Base-by-base conservation (phyloP, 2,113 vertebrate genomes). In the Acanthochromis polyacanthus region DNA sequence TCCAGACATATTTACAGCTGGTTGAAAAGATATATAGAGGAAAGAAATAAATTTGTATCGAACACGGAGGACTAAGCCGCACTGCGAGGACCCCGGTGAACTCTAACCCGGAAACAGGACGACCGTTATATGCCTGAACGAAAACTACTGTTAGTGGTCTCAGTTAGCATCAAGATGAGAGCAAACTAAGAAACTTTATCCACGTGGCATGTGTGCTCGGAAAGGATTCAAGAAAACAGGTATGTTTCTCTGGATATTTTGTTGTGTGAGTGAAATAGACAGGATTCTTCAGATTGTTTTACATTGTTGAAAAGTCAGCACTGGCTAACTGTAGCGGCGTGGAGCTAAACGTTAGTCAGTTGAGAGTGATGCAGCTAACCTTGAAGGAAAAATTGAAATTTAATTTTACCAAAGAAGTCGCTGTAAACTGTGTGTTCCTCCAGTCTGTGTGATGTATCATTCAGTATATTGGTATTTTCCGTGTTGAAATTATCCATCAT, bases 1-100 rank as follows among this genome's bases (percentile, higher is more conserved):
- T 46, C 95, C 94, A 62, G 95, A 95, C 95, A 96, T 96, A 19
- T 63, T 81, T 17, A n/a, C 15, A 4, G 5, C 9, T 5, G 0
- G 9, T 66, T 38, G 25, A 14, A 22, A 4, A 2, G 1, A 10
- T 5, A 22, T 25, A 2, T 10, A 0, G 7, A 17, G 19, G 1
- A 8, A 30, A 63, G n/a, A 81, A 71, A 64, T 7, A 7, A 4
- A 23, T 52, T 9, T 3, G 6, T 17, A 1, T 63, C 22, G 2
- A 60, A 1, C 0, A 1, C 15, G 19, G 36, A 20, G 14, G 38
- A 32, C 22, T 69, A 71, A 84, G 83, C 74, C 80, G 83, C 89
- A 65, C 84, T 70, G 65, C 23, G 0, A 94, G 86, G 92, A 92
- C 93, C 93, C 84, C 67, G 3, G 20, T 15, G 23, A 81, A 7